These are phyloP conservation scores for Varanus komodoensis DNA, from an alignment of 2,113 vertebrate species.

Conservation along the genomic window DNA sequence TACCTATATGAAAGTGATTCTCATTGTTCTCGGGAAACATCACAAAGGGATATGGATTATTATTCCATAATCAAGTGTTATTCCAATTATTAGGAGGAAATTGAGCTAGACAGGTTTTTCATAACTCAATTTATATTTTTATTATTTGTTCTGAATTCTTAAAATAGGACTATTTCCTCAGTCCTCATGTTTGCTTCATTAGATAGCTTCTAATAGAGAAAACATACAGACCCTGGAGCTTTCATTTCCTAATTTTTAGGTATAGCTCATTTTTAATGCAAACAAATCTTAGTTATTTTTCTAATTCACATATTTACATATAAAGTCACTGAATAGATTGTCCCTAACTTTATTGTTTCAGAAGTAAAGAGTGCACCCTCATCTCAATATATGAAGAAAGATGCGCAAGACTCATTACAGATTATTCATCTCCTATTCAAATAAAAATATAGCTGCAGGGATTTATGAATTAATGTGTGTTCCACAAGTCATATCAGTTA, in stretches of 20 bases:
- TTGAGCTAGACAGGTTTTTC: conserved; percentile 41
- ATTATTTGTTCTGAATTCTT: conserved; percentile 32
- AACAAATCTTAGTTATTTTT: conserved; percentile 29
- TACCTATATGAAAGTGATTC: too few relatives aligned
- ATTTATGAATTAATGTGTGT: conserved; percentile 63
- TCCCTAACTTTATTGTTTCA: conserved; percentile 39
- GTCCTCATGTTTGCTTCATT: conserved; percentile 49
- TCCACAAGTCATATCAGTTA: conserved; percentile 45
- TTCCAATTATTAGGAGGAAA: conserved; percentile 7
- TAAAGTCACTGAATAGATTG: conserved; percentile 59
- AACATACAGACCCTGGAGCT: conserved; percentile 47
- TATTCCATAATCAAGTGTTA: neutral
- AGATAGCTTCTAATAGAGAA: conserved; percentile 58
- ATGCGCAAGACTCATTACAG: conserved; percentile 57
- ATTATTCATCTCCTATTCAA: conserved; percentile 53
- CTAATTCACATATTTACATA: conserved; percentile 54
- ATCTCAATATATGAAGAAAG: conserved; percentile 47
- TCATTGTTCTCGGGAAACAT: neutral
- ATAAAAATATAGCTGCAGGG: conserved; percentile 44
- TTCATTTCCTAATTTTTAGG: neutral
- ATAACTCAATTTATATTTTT: conserved; percentile 16
- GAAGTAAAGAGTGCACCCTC: conserved; percentile 50
- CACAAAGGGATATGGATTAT: neutral
- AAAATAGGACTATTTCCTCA: conserved; percentile 33
- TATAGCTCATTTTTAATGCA: too few relatives aligned